Conservation (phyloP, 2,797 vertebrate genomes). For the Sebastes goodei region DNA sequence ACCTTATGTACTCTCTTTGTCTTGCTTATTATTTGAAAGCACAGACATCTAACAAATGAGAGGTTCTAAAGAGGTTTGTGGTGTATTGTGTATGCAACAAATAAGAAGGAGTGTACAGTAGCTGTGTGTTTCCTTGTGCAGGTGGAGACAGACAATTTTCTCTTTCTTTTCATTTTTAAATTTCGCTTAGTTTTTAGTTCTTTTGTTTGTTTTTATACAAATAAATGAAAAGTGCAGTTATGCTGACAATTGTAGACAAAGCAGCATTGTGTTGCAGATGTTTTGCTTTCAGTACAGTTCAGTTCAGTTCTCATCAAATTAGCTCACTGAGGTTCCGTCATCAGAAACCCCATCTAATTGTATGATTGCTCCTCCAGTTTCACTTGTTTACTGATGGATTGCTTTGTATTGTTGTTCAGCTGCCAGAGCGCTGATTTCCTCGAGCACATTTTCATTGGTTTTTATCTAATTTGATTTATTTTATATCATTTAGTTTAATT, state of each 20-base stretch:
- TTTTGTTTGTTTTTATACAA: not conserved
- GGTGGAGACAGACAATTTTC: not conserved
- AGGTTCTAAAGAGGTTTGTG: not conserved
- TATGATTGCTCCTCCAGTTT: not conserved
- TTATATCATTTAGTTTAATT: not conserved
- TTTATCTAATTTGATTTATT: not conserved
- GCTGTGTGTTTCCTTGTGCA: not conserved
- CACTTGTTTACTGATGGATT: not conserved
- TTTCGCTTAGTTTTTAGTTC: not conserved
- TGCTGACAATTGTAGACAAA: not conserved
- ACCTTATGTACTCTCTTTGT: constrained; percentile 40
- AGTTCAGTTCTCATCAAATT: not conserved
- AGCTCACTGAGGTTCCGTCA: not conserved
- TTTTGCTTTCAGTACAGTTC: not conserved
- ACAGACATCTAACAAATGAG: not conserved
- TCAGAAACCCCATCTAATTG: constrained; percentile 1
- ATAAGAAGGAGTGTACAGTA: not conserved
- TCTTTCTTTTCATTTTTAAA: not conserved
- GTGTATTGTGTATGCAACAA: constrained; percentile 6
- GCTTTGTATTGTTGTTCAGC: not conserved
- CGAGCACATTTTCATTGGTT: not conserved
- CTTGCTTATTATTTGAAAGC: constrained; percentile 47
- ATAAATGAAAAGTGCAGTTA: not conserved
- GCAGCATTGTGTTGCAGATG: not conserved
- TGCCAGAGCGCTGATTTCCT: not conserved